Conservation (phyloP, 1,140 invertebrate genomes). For the Hyposmocoma kahamanoa region DNA sequence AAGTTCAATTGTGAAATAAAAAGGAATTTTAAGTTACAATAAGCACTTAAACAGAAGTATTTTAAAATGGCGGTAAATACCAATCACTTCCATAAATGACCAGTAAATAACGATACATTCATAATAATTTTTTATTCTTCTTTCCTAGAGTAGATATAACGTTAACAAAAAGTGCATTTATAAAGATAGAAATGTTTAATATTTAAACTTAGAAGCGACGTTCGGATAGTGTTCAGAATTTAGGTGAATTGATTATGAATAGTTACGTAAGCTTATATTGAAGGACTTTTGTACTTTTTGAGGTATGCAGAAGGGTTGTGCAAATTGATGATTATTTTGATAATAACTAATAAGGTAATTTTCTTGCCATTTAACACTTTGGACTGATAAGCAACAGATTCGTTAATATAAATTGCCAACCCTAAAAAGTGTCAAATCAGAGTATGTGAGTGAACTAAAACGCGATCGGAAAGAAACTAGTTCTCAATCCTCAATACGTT, state of each 20-base stretch:
- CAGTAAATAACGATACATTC: no score
- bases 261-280: constrained; percentile 37
- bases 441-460: constrained; percentile 14
- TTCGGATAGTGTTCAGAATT: constrained; percentile 60
- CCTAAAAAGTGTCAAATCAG: constrained; percentile 46
- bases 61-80: no score
- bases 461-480: constrained; percentile 13
- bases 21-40: no score
- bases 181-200: constrained; percentile 65
- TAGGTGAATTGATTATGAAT: constrained; percentile 41
- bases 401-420: constrained; percentile 27
- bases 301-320: constrained; percentile 50
- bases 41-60: no score
- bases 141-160: constrained; percentile 35
- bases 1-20: no score
- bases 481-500: constrained; percentile 21
- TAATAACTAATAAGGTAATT: neutral
- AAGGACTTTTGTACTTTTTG: constrained; percentile 66
- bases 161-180: constrained; percentile 69
- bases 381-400: neutral
- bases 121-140: constrained; percentile 15
- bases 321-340: constrained; percentile 22
- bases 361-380: neutral
- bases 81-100: no score
- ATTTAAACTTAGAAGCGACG: constrained; percentile 52